Percentiles rank a stretch among this genome's conserved stretches.
These are phyloP conservation scores for Chaetophractus vellerosus DNA, from an alignment of 2,797 vertebrate species.

Conservation along the genomic window DNA sequence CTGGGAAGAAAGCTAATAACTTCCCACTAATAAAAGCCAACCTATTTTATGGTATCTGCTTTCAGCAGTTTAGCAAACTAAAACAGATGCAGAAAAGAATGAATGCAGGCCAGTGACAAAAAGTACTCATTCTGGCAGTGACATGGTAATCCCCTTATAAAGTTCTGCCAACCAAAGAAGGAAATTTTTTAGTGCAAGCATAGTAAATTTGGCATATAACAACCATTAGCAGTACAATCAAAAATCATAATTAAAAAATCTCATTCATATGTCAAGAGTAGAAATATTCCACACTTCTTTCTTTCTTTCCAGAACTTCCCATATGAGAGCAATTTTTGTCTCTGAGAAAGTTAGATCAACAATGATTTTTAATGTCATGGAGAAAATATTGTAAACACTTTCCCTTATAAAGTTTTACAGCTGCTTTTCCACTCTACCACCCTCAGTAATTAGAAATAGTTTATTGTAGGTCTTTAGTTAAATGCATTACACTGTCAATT, in stretches of 20 bases:
- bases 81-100: background rate
- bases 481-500: constrained; percentile 83
- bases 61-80: too few species aligned
- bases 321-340: background rate
- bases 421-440: constrained; percentile 80
- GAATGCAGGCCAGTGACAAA: background rate
- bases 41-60: too few species aligned
- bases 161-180: background rate
- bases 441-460: constrained; percentile 77
- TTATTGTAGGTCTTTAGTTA: constrained; percentile 82
- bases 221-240: background rate
- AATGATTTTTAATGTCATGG: constrained; percentile 74
- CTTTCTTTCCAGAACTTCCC: background rate
- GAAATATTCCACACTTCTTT: background rate
- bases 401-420: constrained; percentile 76
- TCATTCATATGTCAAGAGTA: background rate
- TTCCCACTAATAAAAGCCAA: too few species aligned
- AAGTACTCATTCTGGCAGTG: background rate
- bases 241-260: background rate
- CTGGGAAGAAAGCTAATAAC: too few species aligned
- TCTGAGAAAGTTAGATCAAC: constrained; percentile 62
- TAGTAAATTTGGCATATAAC: background rate
- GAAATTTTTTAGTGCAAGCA: background rate
- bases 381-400: constrained; percentile 65
- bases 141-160: constrained; percentile 1